These are phyloP conservation scores for Oryzias sinensis DNA, from an alignment of 2,797 vertebrate genomes.

Conservation along the genomic window DNA sequence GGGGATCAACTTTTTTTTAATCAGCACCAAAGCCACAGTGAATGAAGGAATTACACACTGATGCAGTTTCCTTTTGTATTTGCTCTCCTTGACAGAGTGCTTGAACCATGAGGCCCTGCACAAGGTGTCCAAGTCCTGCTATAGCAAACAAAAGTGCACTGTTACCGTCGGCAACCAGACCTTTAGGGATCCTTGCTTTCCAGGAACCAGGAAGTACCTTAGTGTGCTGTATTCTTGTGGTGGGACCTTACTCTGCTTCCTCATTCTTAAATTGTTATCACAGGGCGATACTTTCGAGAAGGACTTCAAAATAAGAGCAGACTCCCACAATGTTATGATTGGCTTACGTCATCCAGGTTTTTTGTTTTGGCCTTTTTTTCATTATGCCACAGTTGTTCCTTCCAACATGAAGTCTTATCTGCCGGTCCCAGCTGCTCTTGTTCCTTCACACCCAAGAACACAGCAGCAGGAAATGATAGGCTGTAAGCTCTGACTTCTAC, in stretches of 20 bases:
- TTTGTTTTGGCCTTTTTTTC: constrained; percentile 16
- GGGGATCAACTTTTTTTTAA: neutral
- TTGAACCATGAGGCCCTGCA: constrained; percentile 85
- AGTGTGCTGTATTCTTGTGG: constrained; percentile 91
- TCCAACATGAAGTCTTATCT: constrained; percentile 38
- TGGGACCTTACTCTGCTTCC: constrained; percentile 69
- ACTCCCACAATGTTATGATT: neutral
- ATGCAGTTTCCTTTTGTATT: constrained; percentile 12
- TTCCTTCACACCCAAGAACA: constrained; percentile 28
- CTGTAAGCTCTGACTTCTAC: constrained; percentile 40
- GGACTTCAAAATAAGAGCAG: constrained; percentile 8
- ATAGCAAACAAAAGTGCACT: constrained; percentile 87
- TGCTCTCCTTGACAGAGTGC: constrained; percentile 82
- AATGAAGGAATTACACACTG: neutral
- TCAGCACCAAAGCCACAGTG: constrained; percentile 4
- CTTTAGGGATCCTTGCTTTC: constrained; percentile 90
- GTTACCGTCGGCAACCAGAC: constrained; percentile 80
- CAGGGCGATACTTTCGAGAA: neutral
- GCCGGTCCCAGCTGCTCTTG: constrained; percentile 37
- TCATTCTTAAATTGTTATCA: constrained; percentile 17
- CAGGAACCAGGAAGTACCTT: constrained; percentile 92
- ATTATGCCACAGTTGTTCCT: constrained; percentile 15
- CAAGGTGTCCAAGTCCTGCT: constrained; percentile 85
- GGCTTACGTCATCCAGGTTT: constrained; percentile 4
- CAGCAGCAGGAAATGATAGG: constrained; percentile 32